These are phyloP conservation scores for Aphodius granarius DNA, from an alignment of 2,888 invertebrate species.

Conservation along the genomic window DNA sequence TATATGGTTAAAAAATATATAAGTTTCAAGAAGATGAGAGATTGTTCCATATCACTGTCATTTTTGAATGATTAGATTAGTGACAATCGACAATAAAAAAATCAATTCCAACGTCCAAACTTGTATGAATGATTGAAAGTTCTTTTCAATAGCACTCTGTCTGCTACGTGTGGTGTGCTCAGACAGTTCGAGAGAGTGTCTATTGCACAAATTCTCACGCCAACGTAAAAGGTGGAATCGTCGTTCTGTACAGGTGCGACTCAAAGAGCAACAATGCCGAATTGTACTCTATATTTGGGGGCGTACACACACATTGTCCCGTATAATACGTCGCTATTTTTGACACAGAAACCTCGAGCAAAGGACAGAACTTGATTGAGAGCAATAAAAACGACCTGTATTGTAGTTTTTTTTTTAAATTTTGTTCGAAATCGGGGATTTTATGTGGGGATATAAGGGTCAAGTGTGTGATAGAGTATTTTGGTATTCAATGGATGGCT, in stretches of 20 bases:
- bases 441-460: too few relatives aligned
- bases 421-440: too few relatives aligned
- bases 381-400: too few relatives aligned
- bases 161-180: background rate
- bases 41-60: constrained; percentile 2
- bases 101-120: constrained; percentile 1
- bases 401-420: too few relatives aligned
- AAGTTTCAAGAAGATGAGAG: too few relatives aligned
- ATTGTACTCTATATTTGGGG: constrained; percentile 20
- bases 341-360: background rate
- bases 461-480: too few relatives aligned
- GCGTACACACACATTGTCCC: constrained; percentile 11
- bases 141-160: constrained; percentile 11
- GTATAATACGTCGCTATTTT: background rate
- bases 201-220: constrained; percentile 21
- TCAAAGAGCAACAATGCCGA: background rate
- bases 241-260: constrained; percentile 13
- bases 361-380: too few relatives aligned
- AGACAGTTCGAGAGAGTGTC: background rate
- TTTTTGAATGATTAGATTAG: constrained; percentile 14
- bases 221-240: constrained; percentile 6
- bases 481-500: too few relatives aligned
- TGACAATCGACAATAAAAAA: background rate
- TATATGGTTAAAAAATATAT: too few relatives aligned
- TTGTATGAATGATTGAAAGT: background rate